Evolutionary conservation across 2,888 invertebrate genomes (phyloP).

Genomic region (Tetragnatha montana): DNA sequence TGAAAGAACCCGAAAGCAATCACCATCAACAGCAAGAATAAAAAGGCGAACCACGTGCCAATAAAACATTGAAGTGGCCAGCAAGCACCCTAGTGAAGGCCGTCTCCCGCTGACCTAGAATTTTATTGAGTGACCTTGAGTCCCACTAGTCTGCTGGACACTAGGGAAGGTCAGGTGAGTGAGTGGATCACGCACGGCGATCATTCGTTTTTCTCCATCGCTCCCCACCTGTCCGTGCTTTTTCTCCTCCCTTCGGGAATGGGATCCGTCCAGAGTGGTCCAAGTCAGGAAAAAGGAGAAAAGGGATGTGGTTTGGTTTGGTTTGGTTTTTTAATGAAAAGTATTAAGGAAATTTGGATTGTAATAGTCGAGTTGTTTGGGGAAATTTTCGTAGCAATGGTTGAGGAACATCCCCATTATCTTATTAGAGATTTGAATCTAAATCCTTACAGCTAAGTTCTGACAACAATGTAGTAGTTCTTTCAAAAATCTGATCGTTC

Average conservation of each 20-base stretch:
- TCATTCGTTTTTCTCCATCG: not conserved
- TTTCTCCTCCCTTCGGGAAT: not conserved
- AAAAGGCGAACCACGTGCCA: not conserved
- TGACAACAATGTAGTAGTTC: too few relatives aligned
- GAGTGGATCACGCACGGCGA: slow-evolving; percentile 1
- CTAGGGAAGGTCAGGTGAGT: slow-evolving; percentile 31
- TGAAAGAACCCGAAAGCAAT: slow-evolving; percentile 16
- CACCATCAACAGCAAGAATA: not conserved
- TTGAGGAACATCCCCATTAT: too few relatives aligned
- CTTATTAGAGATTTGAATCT: too few relatives aligned
- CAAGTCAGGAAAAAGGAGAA: not conserved
- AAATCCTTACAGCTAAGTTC: too few relatives aligned
- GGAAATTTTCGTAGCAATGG: too few relatives aligned
- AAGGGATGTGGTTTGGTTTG: not conserved
- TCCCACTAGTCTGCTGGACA: not conserved
- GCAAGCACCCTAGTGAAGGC: slow-evolving; percentile 39
- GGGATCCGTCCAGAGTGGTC: not conserved
- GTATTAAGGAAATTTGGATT: not conserved
- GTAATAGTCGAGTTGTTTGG: too few relatives aligned
- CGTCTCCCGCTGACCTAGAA: slow-evolving; percentile 53
- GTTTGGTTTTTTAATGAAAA: not conserved
- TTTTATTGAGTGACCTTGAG: slow-evolving; percentile 55
- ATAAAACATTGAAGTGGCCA: slow-evolving; percentile 18
- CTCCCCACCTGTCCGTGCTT: not conserved
- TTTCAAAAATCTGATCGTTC: too few relatives aligned